phyloP scores from a whole-genome alignment of 2,113 vertebrate genomes.

The Seriola quinqueradiata region DNA sequence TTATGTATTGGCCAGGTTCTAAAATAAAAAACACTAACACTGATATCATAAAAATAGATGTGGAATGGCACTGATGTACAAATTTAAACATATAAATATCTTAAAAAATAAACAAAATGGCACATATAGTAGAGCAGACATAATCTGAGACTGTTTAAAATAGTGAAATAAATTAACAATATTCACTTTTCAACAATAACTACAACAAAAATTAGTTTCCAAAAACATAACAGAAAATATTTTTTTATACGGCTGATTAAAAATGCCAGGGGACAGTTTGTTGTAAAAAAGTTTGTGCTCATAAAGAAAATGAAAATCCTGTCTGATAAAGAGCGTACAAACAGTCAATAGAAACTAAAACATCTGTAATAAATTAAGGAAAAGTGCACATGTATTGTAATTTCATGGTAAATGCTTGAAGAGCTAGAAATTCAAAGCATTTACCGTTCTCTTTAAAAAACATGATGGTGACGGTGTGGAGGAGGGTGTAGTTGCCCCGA shows the following conservation, averaged over 20 bases:
- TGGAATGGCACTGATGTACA: constrained; percentile 49
- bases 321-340: not conserved
- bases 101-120: constrained; percentile 47
- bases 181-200: constrained; percentile 3
- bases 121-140: constrained; percentile 33
- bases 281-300: constrained; percentile 61
- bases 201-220: not conserved
- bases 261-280: constrained; percentile 5
- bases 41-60: constrained; percentile 1
- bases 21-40: constrained; percentile 8
- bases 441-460: constrained; percentile 29
- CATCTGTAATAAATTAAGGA: constrained; percentile 42
- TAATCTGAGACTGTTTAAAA: constrained; percentile 21
- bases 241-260: constrained; percentile 27
- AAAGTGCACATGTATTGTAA: constrained; percentile 33
- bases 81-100: constrained; percentile 32
- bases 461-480: not conserved
- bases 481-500: constrained; percentile 2
- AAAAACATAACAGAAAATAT: constrained; percentile 8
- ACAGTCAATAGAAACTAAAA: not conserved
- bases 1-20: not conserved
- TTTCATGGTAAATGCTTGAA: constrained; percentile 45
- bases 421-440: constrained; percentile 23
- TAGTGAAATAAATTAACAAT: constrained; percentile 43
- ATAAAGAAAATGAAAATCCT: constrained; percentile 45